Conservation (phyloP, 2,888 invertebrate species). For the Phyto melanocephala region DNA sequence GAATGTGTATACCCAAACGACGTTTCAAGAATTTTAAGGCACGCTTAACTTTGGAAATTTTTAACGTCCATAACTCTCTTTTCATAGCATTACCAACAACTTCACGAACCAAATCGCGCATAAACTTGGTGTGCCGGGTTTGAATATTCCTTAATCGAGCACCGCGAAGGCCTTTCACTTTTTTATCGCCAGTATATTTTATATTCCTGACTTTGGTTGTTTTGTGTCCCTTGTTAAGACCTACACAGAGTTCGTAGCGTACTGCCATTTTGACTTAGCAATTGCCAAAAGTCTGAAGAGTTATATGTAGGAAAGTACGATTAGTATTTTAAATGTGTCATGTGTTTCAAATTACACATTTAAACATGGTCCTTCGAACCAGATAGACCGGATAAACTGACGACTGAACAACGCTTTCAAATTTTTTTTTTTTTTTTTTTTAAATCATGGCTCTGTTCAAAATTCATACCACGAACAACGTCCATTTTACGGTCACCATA, state of each 20-base stretch:
- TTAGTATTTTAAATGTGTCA: too few relatives aligned
- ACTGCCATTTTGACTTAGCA: conserved; percentile 83
- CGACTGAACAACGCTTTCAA: too few relatives aligned
- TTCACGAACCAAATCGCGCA: conserved; percentile 97
- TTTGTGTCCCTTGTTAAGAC: conserved; percentile 96
- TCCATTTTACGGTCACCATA: too few relatives aligned
- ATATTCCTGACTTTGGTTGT: conserved; percentile 92
- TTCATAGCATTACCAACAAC: conserved; percentile 99
- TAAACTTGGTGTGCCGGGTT: conserved; percentile 97
- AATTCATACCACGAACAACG: too few relatives aligned
- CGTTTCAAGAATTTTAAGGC: conserved; percentile 98
- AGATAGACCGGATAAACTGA: too few relatives aligned
- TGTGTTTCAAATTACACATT: too few relatives aligned
- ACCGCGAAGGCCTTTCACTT: conserved; percentile 87
- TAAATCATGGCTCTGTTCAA: too few relatives aligned
- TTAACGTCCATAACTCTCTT: conserved; percentile 99
- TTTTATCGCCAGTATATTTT: conserved; percentile 86
- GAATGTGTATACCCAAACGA: conserved; percentile 96
- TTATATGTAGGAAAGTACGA: too few relatives aligned
- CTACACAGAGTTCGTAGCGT: conserved; percentile 91
- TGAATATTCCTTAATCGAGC: conserved; percentile 93
- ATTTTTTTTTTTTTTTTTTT: too few relatives aligned
- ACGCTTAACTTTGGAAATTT: conserved; percentile 98
- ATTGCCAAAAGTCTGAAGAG: too few relatives aligned
- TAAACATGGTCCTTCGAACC: too few relatives aligned